phyloP scores from a whole-genome alignment of 1,140 invertebrate species.

The Drosophila nigromelanica region DNA sequence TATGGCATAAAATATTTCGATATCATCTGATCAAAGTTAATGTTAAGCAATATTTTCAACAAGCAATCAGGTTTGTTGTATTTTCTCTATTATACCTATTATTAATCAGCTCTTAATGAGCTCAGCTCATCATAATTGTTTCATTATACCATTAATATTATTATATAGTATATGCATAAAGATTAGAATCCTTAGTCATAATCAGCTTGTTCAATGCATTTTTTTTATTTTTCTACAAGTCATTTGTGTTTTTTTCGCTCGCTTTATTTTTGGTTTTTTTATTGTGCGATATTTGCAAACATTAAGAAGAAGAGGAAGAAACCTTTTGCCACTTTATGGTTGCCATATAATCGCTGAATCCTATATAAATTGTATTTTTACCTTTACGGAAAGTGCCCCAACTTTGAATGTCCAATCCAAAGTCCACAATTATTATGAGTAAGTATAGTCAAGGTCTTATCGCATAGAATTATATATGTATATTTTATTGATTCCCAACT shows the following conservation, averaged over 20 bases:
- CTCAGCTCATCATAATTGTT: conserved; percentile 5
- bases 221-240: conserved; percentile 5
- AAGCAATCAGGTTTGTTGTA: neutral
- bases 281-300: conserved; percentile 1
- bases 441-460: conserved; percentile 35
- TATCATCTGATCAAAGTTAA: conserved; percentile 9
- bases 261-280: conserved; percentile 1
- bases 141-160: conserved; percentile 1
- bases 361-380: neutral
- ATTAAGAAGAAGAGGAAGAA: too few relatives aligned
- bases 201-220: conserved; percentile 26
- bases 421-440: conserved; percentile 33
- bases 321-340: conserved; percentile 6
- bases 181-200: conserved; percentile 22
- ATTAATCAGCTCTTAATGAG: conserved; percentile 21
- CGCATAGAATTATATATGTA: conserved; percentile 12
- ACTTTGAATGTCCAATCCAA: conserved; percentile 1
- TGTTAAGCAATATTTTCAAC: neutral
- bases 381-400: neutral
- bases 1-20: conserved; percentile 6
- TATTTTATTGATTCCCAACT: conserved; percentile 14
- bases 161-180: conserved; percentile 2
- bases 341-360: conserved; percentile 6
- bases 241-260: neutral
- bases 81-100: neutral